Evolutionary conservation across 1,140 invertebrate genomes (phyloP).

Genomic region (Halictus rubicundus): DNA sequence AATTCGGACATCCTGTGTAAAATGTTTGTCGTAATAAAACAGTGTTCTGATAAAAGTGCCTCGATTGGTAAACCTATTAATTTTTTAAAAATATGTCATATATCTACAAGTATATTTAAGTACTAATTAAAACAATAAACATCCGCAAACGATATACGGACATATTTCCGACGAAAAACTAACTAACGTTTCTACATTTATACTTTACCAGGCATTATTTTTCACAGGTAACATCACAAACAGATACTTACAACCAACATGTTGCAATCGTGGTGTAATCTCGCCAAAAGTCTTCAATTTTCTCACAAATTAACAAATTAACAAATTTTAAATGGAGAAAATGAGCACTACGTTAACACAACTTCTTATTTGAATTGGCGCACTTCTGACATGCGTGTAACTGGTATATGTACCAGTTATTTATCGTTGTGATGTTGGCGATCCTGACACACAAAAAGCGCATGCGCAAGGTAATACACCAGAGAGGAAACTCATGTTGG

Average conservation of each 20-base stretch:
- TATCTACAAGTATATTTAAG: not conserved
- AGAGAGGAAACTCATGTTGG: no score
- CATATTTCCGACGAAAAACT: not conserved
- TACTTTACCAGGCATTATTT: not conserved
- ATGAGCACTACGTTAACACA: no score
- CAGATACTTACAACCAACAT: slow-evolving; percentile 16
- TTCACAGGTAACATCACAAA: not conserved
- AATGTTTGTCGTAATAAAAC: slow-evolving; percentile 17
- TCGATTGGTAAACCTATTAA: slow-evolving; percentile 4
- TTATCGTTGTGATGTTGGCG: no score
- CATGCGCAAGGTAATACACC: no score
- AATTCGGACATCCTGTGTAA: not conserved
- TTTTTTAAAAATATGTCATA: not conserved
- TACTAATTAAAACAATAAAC: not conserved
- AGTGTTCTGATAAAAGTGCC: slow-evolving; percentile 10
- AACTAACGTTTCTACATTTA: not conserved
- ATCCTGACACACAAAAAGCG: no score
- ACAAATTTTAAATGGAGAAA: not conserved
- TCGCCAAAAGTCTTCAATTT: not conserved
- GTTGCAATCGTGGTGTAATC: not conserved
- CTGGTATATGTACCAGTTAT: no score
- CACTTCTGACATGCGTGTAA: not conserved
- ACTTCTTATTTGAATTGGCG: slow-evolving; percentile 7
- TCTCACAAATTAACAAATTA: not conserved
- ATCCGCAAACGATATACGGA: no score